These are phyloP conservation scores for Holcopasites calliopsidis DNA, from an alignment of 1,140 invertebrate genomes.

Conservation along the genomic window DNA sequence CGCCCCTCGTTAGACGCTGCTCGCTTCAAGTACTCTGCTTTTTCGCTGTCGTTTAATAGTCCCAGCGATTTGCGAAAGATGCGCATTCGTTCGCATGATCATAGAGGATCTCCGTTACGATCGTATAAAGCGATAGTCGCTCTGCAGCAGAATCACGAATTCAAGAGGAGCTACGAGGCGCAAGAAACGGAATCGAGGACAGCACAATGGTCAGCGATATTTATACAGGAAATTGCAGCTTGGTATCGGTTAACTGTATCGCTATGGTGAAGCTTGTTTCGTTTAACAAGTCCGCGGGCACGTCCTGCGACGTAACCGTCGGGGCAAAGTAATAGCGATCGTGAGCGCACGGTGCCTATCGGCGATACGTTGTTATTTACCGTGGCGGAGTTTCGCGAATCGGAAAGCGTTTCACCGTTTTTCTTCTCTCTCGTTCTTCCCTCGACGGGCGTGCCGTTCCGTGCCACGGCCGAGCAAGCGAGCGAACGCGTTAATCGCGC, in stretches of 20 bases:
- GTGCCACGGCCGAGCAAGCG: conserved; percentile 12
- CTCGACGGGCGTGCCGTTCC: background rate
- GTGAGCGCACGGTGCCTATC: background rate
- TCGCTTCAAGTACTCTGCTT: too few species aligned
- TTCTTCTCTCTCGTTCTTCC: too few species aligned
- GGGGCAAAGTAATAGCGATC: background rate
- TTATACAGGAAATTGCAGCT: conserved; percentile 21
- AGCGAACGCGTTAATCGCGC: conserved; percentile 25
- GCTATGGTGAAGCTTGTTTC: conserved; percentile 5
- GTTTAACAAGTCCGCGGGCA: background rate
- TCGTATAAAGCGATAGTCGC: too few species aligned
- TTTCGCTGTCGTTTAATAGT: background rate
- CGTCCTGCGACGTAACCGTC: conserved; percentile 2
- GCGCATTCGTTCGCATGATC: background rate
- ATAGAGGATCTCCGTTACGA: background rate
- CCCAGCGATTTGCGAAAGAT: background rate
- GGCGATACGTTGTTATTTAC: background rate
- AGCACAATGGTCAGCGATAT: background rate
- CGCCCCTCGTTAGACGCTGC: background rate
- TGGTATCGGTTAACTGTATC: conserved; percentile 18
- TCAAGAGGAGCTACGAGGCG: too few species aligned
- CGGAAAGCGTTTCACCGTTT: background rate
- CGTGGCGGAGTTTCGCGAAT: background rate
- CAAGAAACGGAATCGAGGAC: conserved; percentile 3
- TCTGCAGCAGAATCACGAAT: too few species aligned